Evolutionary conservation across 2,888 invertebrate species (phyloP).

Genomic region (Hemicrepidius hirtus): DNA sequence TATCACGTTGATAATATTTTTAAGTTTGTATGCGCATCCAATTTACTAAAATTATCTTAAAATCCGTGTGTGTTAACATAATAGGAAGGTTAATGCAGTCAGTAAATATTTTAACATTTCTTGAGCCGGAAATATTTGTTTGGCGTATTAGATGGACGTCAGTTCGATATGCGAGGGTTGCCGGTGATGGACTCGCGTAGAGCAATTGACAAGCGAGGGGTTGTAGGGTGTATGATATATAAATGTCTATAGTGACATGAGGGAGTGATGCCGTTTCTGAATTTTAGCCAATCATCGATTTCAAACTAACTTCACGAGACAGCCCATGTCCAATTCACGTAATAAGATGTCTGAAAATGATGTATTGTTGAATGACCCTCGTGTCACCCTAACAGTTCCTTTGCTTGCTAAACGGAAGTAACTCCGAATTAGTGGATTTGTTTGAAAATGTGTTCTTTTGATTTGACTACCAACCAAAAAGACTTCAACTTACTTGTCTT

Average conservation of each 20-base stretch:
- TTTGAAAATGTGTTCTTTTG: conserved; percentile 21
- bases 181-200: conserved; percentile 54
- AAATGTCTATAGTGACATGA: conserved; percentile 60
- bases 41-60: neutral
- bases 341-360: conserved; percentile 71
- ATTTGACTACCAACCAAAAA: neutral
- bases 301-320: conserved; percentile 61
- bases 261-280: conserved; percentile 62
- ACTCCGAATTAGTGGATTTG: conserved; percentile 60
- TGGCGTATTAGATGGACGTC: conserved; percentile 53
- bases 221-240: conserved; percentile 59
- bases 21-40: neutral
- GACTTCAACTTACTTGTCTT: too few relatives aligned
- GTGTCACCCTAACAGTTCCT: conserved; percentile 52
- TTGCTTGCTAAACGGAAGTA: conserved; percentile 63
- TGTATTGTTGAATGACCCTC: conserved; percentile 68
- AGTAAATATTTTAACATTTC: conserved; percentile 39
- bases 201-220: conserved; percentile 55
- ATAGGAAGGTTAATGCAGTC: conserved; percentile 13
- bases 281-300: conserved; percentile 66
- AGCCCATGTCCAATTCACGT: conserved; percentile 67
- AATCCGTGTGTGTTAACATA: neutral
- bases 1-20: neutral
- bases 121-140: conserved; percentile 58
- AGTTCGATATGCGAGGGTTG: conserved; percentile 50